phyloP scores from a whole-genome alignment of 2,797 vertebrate genomes.

The Sebastes umbrosus region DNA sequence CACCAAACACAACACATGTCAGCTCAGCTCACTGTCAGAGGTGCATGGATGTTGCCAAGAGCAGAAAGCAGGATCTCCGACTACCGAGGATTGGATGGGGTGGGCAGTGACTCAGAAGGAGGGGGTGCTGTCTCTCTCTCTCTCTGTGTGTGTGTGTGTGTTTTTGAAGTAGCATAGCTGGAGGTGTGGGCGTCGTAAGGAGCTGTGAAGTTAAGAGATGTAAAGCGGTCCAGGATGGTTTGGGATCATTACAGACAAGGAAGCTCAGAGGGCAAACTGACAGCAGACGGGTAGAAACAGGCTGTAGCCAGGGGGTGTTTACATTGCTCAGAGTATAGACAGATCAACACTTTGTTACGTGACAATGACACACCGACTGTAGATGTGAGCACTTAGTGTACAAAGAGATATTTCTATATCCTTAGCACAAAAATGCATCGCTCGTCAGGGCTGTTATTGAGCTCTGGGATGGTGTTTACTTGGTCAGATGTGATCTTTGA shows the following conservation, averaged over 20 bases:
- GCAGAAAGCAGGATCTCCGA: neutral
- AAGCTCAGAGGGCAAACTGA: neutral
- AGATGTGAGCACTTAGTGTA: neutral
- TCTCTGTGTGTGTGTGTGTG: neutral
- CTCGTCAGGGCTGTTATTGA: neutral
- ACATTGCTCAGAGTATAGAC: neutral
- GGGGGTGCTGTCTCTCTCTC: neutral
- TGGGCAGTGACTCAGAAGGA: slow-evolving; percentile 10
- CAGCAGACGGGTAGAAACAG: slow-evolving; percentile 24
- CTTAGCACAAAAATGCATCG: neutral
- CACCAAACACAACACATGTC: slow-evolving; percentile 11
- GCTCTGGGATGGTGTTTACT: neutral
- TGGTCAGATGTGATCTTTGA: neutral
- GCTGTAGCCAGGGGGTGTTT: slow-evolving; percentile 10
- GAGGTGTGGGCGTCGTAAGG: neutral
- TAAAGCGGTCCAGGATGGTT: neutral
- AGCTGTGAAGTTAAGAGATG: neutral
- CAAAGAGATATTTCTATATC: neutral
- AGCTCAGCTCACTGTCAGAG: neutral
- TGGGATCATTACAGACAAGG: neutral
- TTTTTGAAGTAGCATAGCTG: slow-evolving; percentile 1
- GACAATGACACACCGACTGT: slow-evolving; percentile 13
- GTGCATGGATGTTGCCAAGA: neutral
- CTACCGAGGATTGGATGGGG: neutral
- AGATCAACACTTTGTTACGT: neutral